These are phyloP conservation scores for Symphodus melops DNA, from an alignment of 2,113 vertebrate species.

Conservation along the genomic window DNA sequence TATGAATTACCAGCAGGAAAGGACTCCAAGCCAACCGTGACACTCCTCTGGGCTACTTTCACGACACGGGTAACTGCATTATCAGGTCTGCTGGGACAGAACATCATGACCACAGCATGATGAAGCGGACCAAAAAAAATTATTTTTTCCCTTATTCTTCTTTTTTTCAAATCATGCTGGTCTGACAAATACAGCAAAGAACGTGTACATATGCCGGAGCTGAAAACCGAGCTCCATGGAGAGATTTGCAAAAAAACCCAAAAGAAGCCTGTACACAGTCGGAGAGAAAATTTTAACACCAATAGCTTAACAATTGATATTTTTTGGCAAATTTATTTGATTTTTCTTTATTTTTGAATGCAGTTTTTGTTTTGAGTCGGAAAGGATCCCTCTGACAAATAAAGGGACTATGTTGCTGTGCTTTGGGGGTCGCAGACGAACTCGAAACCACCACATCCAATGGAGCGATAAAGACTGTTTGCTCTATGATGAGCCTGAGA, in stretches of 20 bases:
- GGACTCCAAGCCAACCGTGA: conserved; percentile 39
- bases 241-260: conserved; percentile 10
- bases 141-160: too few species aligned
- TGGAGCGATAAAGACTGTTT: conserved; percentile 67
- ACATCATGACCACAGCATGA: conserved; percentile 18
- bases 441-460: conserved; percentile 38
- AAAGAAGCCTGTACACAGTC: not conserved
- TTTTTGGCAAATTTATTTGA: conserved; percentile 10
- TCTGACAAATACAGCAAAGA: not conserved
- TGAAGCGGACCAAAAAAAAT: not conserved
- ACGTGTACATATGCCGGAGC: conserved; percentile 19
- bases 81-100: conserved; percentile 28
- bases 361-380: conserved; percentile 4
- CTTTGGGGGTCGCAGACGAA: conserved; percentile 72
- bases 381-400: not conserved
- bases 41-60: conserved; percentile 40
- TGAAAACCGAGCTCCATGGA: conserved; percentile 6
- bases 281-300: conserved; percentile 8
- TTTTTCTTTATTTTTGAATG: conserved; percentile 1
- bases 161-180: not conserved
- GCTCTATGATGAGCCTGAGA: conserved; percentile 59
- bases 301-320: not conserved
- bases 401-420: conserved; percentile 70
- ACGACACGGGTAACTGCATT: conserved; percentile 38
- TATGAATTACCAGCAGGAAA: conserved; percentile 59